Evolutionary conservation across 92 coral and sea anemone species (phyloP).

Genomic region (Actinostola sp.): DNA sequence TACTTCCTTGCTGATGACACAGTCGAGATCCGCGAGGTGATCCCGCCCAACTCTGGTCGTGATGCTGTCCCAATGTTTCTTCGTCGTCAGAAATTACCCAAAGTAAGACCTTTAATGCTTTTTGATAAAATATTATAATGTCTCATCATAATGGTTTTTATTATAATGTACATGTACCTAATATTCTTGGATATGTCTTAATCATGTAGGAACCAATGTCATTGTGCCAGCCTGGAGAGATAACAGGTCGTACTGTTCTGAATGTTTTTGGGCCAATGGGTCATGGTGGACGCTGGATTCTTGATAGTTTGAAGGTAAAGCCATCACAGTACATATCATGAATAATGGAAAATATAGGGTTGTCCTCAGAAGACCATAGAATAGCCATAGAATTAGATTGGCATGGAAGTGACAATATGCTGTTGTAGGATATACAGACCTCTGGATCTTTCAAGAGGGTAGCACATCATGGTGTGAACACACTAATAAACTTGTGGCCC

Average conservation of each 20-base stretch:
- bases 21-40: constrained; percentile 89
- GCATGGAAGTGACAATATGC: no score
- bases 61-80: constrained; percentile 99
- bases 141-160: no score
- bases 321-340: background rate
- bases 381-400: no score
- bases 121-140: no score
- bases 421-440: no score
- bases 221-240: constrained; percentile 90
- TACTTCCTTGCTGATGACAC: constrained; percentile 98
- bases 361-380: no score
- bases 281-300: constrained; percentile 97
- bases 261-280: constrained; percentile 99
- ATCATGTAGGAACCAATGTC: constrained; percentile 75
- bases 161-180: no score
- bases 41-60: constrained; percentile 88
- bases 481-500: no score
- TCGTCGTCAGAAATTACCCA: constrained; percentile 84
- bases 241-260: constrained; percentile 93
- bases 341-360: no score
- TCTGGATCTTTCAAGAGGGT: no score
- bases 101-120: constrained; percentile 50
- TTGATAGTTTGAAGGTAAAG: constrained; percentile 88
- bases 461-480: no score
- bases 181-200: no score